These are phyloP conservation scores for Aeoliscus strigatus DNA, from an alignment of 2,797 vertebrate species.

Conservation along the genomic window DNA sequence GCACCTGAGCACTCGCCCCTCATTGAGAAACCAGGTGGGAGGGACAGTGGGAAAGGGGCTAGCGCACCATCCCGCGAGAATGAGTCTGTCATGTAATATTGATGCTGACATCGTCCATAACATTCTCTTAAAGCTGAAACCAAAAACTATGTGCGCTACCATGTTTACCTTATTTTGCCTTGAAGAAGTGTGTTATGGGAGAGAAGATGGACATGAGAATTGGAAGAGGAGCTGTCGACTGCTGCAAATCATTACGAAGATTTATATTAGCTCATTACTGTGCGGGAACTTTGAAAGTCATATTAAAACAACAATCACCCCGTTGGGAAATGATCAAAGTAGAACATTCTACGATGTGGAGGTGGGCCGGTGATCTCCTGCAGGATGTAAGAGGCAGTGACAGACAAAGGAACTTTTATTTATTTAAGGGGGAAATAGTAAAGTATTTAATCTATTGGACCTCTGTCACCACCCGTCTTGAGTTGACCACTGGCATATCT, in stretches of 20 bases:
- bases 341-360: too few species aligned
- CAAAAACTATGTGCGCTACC: background rate
- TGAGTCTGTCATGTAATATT: conserved; percentile 77
- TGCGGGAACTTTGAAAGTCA: too few species aligned
- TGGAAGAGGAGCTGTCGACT: too few species aligned
- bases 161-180: background rate
- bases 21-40: conserved; percentile 46
- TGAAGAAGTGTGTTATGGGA: conserved; percentile 4
- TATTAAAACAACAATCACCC: too few species aligned
- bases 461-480: background rate
- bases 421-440: background rate
- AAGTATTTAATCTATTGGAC: background rate
- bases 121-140: conserved; percentile 9
- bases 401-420: background rate
- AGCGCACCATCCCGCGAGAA: conserved; percentile 40
- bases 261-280: too few species aligned
- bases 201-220: conserved; percentile 17
- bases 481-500: background rate
- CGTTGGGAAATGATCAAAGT: too few species aligned
- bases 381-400: background rate
- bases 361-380: background rate
- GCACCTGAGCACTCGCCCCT: conserved; percentile 73
- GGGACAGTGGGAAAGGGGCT: background rate
- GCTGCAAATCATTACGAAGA: too few species aligned
- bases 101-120: conserved; percentile 11